Evolutionary conservation across 53 echinoderm and acorn worm species (phyloP), one percentile per base, ranked within the genome.

Genomic region (Apostichopus leukothele): DNA sequence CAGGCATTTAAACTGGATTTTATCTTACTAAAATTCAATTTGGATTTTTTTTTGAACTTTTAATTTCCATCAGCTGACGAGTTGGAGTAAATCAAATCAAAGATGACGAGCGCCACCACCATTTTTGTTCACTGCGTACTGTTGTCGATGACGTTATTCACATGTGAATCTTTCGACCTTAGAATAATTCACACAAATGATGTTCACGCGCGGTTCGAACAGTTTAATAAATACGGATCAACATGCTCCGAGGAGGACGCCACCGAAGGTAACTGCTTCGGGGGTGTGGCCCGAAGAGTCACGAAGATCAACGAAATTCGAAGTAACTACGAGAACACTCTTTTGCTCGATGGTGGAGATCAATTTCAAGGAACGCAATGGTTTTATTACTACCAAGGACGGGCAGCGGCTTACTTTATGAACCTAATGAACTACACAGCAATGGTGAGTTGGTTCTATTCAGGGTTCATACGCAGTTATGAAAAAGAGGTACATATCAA

Each of bases 141-240:
- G 18, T n/a, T 71, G 5, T 0, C 18, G 71, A 6, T n/a, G n/a
- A 71, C 18, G 6, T 71, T 71, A n/a, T 71, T 19, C 6, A 18
- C 6, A 71, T 71, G 71, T 71, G 71, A 18, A 16, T 14, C 71
- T 71, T 76, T 76, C 77, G 77, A 76, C 20, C 51, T 95, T 39
- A 92, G 92, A 7, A 93, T 95, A 5, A 85, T 95, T 5, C 95
- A 95, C 83, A 95, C 93, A 0, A 95, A 93, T 25, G 95, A 95
- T 26, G 90, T 95, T 1, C 93, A 92, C 74, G 75, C 92, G 10
- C 85, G 92, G 21, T 95, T 95, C 52, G 93, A 93, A 52, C 93
- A 95, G 86, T 90, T 89, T 60, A 89, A 95, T 75, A 60, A 63
- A 1, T 90, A 90, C 76, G 93, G 95, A 0, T 90, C 86, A 21